These are phyloP conservation scores for Alcedo atthis DNA, from an alignment of 2,797 vertebrate species.

Conservation along the genomic window DNA sequence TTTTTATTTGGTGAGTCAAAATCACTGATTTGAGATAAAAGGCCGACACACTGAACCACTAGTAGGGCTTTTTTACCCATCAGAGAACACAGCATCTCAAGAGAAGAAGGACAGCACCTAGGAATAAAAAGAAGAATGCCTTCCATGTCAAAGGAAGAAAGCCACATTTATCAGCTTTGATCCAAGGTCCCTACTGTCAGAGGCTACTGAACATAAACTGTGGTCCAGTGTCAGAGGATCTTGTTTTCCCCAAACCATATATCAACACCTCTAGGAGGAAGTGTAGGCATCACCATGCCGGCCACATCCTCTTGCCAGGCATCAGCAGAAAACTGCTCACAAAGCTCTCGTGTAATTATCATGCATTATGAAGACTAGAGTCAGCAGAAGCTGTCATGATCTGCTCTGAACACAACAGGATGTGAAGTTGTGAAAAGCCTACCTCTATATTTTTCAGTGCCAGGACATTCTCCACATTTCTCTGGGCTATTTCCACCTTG, in stretches of 20 bases:
- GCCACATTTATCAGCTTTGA: not conserved
- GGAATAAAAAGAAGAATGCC: not conserved
- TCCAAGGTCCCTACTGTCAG: not conserved
- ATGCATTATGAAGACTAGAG: not conserved
- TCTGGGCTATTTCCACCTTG: slow-evolving; percentile 91
- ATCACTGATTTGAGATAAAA: not conserved
- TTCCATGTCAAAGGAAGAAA: not conserved
- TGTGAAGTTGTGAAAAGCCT: slow-evolving; percentile 23
- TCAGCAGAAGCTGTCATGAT: slow-evolving; percentile 23
- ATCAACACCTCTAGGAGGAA: slow-evolving; percentile 23
- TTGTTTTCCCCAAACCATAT: not conserved
- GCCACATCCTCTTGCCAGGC: slow-evolving; percentile 43
- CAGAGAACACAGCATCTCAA: not conserved
- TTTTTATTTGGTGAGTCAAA: not conserved
- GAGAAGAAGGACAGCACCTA: not conserved
- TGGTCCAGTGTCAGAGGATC: not conserved
- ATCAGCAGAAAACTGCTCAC: slow-evolving; percentile 44
- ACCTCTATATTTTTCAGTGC: slow-evolving; percentile 94
- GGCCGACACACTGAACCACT: not conserved
- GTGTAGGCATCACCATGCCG: not conserved
- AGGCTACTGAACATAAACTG: not conserved
- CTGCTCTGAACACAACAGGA: not conserved
- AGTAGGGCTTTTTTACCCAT: not conserved
- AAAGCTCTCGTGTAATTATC: not conserved
- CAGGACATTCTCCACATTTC: slow-evolving; percentile 85